Percentiles rank a stretch among this genome's conserved stretches.
Evolutionary conservation across 1,140 invertebrate species (phyloP).

Genomic region (Vanessa atalanta): DNA sequence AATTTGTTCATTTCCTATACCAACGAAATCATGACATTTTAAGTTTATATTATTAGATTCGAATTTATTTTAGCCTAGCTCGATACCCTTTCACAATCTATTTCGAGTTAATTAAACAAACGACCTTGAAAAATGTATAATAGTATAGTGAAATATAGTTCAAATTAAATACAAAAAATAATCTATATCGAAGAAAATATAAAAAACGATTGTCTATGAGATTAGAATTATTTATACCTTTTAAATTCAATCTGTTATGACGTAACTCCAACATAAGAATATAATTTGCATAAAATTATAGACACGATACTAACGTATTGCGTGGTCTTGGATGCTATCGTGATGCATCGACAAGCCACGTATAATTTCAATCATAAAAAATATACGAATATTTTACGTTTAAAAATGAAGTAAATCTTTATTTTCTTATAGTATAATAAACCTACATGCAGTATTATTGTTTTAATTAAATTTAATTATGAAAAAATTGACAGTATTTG

Average conservation of each 20-base stretch:
- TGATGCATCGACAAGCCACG: constrained; percentile 3
- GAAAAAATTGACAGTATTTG: no score
- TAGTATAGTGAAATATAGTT: background rate
- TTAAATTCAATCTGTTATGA: constrained; percentile 16
- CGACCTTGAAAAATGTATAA: background rate
- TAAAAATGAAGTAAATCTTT: background rate
- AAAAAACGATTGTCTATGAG: background rate
- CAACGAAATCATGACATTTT: background rate
- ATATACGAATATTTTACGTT: background rate
- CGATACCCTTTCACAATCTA: background rate
- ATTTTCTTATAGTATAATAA: background rate
- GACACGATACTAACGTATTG: constrained; percentile 4
- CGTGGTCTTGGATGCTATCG: constrained; percentile 21
- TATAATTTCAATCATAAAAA: constrained; percentile 6
- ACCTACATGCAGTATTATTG: no score
- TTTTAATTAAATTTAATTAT: no score
- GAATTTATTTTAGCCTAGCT: background rate
- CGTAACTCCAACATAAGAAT: constrained; percentile 14
- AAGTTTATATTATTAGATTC: background rate
- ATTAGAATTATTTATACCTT: background rate
- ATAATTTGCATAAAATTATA: constrained; percentile 26
- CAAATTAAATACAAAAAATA: background rate
- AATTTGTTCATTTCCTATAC: background rate
- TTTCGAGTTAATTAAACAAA: background rate
- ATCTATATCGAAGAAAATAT: background rate